Conservation (phyloP, 37 sponge, comb jelly and placozoan species). For the Axinella damicornis region DNA sequence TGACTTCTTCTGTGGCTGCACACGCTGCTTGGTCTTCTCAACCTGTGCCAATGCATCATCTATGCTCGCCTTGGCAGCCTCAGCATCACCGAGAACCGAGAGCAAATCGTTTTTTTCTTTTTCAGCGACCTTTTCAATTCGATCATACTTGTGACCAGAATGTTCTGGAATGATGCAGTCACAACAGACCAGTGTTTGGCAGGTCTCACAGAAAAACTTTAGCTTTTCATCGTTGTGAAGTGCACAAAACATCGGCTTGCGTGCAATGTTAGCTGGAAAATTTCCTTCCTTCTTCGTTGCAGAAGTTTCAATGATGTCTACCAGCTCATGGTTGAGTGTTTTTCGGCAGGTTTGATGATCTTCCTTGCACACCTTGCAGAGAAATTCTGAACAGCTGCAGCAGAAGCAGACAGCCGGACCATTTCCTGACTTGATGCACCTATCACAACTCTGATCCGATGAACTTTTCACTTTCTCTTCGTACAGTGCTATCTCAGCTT, state of each 20-base stretch:
- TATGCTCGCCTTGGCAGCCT: background rate
- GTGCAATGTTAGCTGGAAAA: background rate
- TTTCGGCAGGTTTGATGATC: conserved; percentile 34
- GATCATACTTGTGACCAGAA: conserved; percentile 13
- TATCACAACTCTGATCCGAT: conserved; percentile 31
- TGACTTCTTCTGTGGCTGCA: conserved; percentile 16
- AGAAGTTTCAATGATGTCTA: conserved; percentile 7
- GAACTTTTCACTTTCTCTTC: conserved; percentile 13
- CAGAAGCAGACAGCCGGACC: conserved; percentile 53
- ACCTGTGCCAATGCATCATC: conserved; percentile 31
- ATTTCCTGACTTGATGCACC: conserved; percentile 22
- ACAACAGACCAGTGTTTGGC: conserved; percentile 39
- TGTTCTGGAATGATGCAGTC: conserved; percentile 50
- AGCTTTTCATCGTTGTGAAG: conserved; percentile 32
- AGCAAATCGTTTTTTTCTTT: background rate
- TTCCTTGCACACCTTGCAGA: conserved; percentile 41
- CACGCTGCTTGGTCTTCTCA: conserved; percentile 11
- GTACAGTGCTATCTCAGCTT: conserved; percentile 44
- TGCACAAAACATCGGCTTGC: conserved; percentile 20
- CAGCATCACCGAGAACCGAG: background rate
- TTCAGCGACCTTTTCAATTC: conserved; percentile 32
- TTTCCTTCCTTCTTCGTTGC: background rate
- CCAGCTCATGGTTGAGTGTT: conserved; percentile 36
- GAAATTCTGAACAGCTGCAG: conserved; percentile 47
- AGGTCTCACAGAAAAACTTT: conserved; percentile 54